phyloP scores from a whole-genome alignment of 2,888 invertebrate genomes.

The Dexiosoma caninum region DNA sequence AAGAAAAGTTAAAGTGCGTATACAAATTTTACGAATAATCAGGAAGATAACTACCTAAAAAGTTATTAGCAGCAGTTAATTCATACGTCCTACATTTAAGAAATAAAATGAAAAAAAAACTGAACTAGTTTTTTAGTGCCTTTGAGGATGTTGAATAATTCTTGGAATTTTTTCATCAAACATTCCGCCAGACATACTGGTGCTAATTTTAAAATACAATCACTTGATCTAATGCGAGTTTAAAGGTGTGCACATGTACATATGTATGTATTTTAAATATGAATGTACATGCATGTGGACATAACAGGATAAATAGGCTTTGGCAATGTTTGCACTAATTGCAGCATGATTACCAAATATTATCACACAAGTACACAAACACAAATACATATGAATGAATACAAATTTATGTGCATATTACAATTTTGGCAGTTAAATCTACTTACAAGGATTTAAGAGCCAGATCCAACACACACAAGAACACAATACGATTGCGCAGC shows the following conservation, averaged over 20 bases:
- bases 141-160: slow-evolving; percentile 6
- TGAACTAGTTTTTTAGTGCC: slow-evolving; percentile 27
- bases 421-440: slow-evolving; percentile 22
- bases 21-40: no score
- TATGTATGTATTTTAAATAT: not conserved
- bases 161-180: slow-evolving; percentile 31
- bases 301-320: slow-evolving; percentile 52
- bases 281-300: not conserved
- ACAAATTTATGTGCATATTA: not conserved
- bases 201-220: slow-evolving; percentile 51
- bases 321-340: slow-evolving; percentile 54
- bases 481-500: slow-evolving; percentile 41
- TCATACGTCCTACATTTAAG: no score
- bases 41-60: no score
- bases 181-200: slow-evolving; percentile 58
- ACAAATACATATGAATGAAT: not conserved
- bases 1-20: no score
- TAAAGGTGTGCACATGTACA: not conserved
- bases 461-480: slow-evolving; percentile 27
- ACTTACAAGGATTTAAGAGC: slow-evolving; percentile 45
- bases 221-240: slow-evolving; percentile 53
- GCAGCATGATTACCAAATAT: slow-evolving; percentile 44
- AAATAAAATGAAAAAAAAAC: no score
- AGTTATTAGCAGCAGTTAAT: no score
- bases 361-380: not conserved